phyloP scores from a whole-genome alignment of 2,797 vertebrate genomes.

The Ispidina picta region DNA sequence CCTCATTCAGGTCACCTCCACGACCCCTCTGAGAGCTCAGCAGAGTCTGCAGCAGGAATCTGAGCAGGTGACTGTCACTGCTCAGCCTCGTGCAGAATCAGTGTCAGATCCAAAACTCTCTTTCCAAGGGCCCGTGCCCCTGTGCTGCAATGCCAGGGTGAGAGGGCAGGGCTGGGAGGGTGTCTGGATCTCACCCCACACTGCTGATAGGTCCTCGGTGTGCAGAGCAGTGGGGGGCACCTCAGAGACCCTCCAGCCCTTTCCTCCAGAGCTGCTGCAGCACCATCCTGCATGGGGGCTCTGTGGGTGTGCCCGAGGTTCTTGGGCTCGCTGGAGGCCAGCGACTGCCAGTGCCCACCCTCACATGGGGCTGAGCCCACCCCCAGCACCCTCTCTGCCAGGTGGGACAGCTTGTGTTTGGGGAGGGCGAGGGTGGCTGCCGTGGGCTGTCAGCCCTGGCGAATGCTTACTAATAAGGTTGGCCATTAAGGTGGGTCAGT shows the following conservation, averaged over 20 bases:
- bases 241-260: fast-evolving
- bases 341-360: fast-evolving
- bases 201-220: fast-evolving
- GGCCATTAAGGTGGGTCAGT: constrained; percentile 74
- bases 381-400: background rate
- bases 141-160: fast-evolving
- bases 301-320: fast-evolving
- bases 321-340: fast-evolving
- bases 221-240: background rate
- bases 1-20: background rate
- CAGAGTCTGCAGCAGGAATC: background rate
- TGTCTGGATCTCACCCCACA: fast-evolving
- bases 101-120: fast-evolving
- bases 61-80: background rate
- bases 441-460: constrained; percentile 52
- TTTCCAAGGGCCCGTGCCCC: fast-evolving
- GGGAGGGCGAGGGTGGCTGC: constrained; percentile 30
- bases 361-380: fast-evolving
- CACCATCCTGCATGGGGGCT: fast-evolving
- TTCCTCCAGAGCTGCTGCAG: background rate
- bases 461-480: constrained; percentile 75
- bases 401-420: background rate
- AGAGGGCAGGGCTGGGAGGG: background rate
- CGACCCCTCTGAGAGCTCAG: background rate
- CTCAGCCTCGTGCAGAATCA: background rate